Evolutionary conservation across 2,113 vertebrate species (phyloP).

Genomic region (Tringa solitaria): DNA sequence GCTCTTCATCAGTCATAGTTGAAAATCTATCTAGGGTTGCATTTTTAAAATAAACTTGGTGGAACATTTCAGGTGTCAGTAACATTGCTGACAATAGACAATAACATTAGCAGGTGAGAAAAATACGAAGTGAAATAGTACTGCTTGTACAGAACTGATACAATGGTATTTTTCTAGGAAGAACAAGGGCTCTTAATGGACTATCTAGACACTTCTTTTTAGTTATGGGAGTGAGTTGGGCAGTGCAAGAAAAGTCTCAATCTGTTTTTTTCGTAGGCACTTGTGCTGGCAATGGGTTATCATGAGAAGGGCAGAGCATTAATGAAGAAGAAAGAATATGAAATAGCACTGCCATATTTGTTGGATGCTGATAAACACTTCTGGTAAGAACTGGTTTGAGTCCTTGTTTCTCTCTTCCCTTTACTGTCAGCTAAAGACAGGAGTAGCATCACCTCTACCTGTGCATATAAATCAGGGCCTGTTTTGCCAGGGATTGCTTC

Average conservation of each 20-base stretch:
- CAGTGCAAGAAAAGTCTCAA: background rate
- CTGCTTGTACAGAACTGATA: background rate
- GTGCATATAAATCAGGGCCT: background rate
- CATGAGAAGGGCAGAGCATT: constrained; percentile 95
- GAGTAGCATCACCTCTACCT: background rate
- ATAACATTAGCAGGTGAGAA: background rate
- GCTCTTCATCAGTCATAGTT: background rate
- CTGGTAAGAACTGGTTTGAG: constrained; percentile 73
- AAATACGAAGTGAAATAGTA: background rate
- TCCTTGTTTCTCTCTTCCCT: background rate
- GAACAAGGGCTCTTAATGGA: background rate
- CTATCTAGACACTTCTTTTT: background rate
- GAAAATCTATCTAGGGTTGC: background rate
- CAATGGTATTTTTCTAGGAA: background rate
- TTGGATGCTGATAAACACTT: constrained; percentile 92
- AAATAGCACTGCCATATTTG: constrained; percentile 85
- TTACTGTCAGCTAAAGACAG: background rate
- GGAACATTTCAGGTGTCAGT: background rate
- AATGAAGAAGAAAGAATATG: constrained; percentile 91
- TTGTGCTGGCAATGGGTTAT: constrained; percentile 93
- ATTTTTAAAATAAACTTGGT: background rate
- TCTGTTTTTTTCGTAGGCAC: constrained; percentile 78
- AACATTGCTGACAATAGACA: background rate
- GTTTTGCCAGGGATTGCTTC: background rate
- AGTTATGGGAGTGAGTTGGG: background rate